Percentiles rank a stretch among this genome's conserved stretches.
phyloP scores from a whole-genome alignment of 2,797 vertebrate species.

The Typhlichthys eigenmanni region DNA sequence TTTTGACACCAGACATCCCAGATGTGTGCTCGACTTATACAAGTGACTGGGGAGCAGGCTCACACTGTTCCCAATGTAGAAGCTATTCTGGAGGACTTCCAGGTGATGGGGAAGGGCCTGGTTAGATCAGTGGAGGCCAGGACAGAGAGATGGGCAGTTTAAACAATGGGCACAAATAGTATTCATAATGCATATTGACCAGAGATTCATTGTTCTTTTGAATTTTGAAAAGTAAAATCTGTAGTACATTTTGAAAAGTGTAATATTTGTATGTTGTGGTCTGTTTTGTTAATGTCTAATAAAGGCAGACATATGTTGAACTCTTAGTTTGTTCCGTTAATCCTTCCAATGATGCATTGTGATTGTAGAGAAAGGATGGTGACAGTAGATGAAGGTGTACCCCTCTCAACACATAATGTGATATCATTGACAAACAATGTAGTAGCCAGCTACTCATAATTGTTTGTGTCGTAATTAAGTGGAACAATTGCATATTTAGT shows the following conservation, averaged over 20 bases:
- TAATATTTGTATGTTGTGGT: constrained; percentile 16
- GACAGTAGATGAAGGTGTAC: no score
- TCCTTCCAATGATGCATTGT: background rate
- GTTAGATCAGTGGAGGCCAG: constrained; percentile 84
- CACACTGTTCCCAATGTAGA: constrained; percentile 86
- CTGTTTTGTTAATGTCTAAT: constrained; percentile 29
- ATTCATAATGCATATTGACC: background rate
- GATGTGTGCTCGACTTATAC: constrained; percentile 79
- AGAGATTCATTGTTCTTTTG: constrained; percentile 4
- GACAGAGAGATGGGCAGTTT: constrained; percentile 91
- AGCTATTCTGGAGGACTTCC: constrained; percentile 91
- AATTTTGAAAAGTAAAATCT: no score
- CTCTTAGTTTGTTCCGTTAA: constrained; percentile 9
- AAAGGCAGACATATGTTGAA: constrained; percentile 26
- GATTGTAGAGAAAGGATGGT: no score
- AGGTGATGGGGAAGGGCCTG: constrained; percentile 86
- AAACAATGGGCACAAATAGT: constrained; percentile 13
- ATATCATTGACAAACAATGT: no score
- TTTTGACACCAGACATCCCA: constrained; percentile 77
- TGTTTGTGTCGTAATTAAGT: no score
- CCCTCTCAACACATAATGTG: no score
- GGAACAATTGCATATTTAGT: no score
- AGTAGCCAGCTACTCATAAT: no score
- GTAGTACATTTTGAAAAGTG: no score
- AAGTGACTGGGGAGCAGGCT: constrained; percentile 66